A percentile compares a stretch with the other conserved stretches of the same genome.
Evolutionary conservation across 1,140 invertebrate genomes (phyloP).

Genomic region (Hydropsyche tenuis): DNA sequence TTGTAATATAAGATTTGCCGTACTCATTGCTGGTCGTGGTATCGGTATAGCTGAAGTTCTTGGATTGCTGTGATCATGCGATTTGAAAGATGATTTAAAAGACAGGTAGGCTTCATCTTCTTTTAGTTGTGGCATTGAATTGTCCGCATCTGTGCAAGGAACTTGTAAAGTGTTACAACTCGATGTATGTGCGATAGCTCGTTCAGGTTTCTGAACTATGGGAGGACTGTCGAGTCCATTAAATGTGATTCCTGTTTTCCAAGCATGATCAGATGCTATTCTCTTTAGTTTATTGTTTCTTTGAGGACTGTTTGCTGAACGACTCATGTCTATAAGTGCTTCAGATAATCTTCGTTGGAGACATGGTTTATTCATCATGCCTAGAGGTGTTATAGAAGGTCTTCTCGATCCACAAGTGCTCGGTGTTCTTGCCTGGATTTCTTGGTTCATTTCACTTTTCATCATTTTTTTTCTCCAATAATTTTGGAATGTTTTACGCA

Average conservation of each 20-base stretch:
- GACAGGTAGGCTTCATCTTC: slow-evolving; percentile 57
- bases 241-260: slow-evolving; percentile 50
- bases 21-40: slow-evolving; percentile 57
- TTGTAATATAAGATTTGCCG: slow-evolving; percentile 63
- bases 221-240: slow-evolving; percentile 44
- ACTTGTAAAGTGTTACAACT: slow-evolving; percentile 64
- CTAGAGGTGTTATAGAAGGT: slow-evolving; percentile 72
- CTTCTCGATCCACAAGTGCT: slow-evolving; percentile 76
- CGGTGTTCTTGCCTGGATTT: slow-evolving; percentile 79
- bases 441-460: slow-evolving; percentile 78
- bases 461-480: slow-evolving; percentile 82
- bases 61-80: slow-evolving; percentile 48
- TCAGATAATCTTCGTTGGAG: slow-evolving; percentile 71
- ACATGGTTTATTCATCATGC: slow-evolving; percentile 67
- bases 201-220: slow-evolving; percentile 52
- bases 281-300: slow-evolving; percentile 56
- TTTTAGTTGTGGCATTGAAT: slow-evolving; percentile 47
- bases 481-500: slow-evolving; percentile 76
- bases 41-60: slow-evolving; percentile 57
- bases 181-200: slow-evolving; percentile 58
- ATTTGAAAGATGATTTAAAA: slow-evolving; percentile 48
- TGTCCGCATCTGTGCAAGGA: slow-evolving; percentile 53
- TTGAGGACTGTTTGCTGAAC: slow-evolving; percentile 51
- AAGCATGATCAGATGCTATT: slow-evolving; percentile 58
- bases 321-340: slow-evolving; percentile 65